Evolutionary conservation across 2,113 vertebrate genomes (phyloP), one percentile per base, ranked within the genome.

Genomic region (Scomber colias): DNA sequence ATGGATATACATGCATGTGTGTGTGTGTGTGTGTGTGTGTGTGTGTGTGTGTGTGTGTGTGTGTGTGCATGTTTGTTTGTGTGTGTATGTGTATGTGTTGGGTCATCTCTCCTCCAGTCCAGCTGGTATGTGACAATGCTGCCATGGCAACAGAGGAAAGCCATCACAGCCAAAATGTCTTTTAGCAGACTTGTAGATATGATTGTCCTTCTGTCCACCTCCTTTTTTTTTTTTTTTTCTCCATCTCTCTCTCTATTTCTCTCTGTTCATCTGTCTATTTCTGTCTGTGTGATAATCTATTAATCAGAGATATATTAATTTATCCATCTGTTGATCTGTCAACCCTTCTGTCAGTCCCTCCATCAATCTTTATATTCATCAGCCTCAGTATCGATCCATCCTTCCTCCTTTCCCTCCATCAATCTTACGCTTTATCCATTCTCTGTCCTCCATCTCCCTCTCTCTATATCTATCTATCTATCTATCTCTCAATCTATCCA

Each of bases 121-220:
- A 90, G 87, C 89, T 90, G 89, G 88, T 89, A 79, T 69, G 70
- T 89, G 85, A 83, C 77, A 57, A 77, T 53, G 90, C 84, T 88
- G 75, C 81, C 85, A 91, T 91, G 90, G 92, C 78, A 92, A 93
- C 90, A 80, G 40, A 67, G 44, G 31, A 85, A 89, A 83, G 71
- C 89, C 77, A 73, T 87, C 74, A 78, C 74, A 82, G 73, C 79
- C 87, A 86, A 87, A 81, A 86, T 87, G 81, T 83, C 88, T 88
- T 74, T 76, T 66, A 69, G 66, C 77, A 90, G 82, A 87, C 69
- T 77, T 74, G 66, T 54, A 82, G 79, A 90, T 79, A 72, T 70
- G 75, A 83, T 71, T 68, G 61, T 81, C 80, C 72, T 77, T 89
- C 87, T 84, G 76, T 67, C 73, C 71, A 30, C 45, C 70, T 67